phyloP scores from a whole-genome alignment of 2,888 invertebrate species.

The Hymenopus coronatus region DNA sequence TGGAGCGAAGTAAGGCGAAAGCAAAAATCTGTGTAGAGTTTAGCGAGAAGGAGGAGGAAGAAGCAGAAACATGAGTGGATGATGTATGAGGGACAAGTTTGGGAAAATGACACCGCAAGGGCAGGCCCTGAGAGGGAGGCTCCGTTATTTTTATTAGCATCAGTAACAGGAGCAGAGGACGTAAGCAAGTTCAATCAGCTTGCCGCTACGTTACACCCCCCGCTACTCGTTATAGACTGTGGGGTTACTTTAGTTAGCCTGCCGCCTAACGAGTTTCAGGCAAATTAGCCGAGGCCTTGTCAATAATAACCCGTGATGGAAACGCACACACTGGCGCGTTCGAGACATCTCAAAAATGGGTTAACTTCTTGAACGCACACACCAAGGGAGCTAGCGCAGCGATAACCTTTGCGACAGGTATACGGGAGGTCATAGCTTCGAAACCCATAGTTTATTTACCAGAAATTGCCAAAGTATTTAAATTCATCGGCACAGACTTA shows the following conservation, averaged over 20 bases:
- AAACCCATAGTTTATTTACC: no score
- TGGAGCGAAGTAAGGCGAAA: neutral
- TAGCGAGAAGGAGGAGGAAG: neutral
- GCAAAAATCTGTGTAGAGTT: neutral
- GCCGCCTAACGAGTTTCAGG: neutral
- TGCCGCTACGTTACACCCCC: neutral
- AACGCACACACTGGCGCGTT: neutral
- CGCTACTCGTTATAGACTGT: neutral
- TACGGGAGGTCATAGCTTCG: no score
- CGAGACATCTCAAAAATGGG: neutral
- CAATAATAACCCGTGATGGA: neutral
- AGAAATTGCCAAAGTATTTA: no score
- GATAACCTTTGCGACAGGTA: no score
- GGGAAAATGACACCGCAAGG: neutral
- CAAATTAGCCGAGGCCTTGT: neutral
- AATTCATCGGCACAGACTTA: no score
- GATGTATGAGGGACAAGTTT: constrained; percentile 5
- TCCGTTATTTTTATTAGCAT: constrained; percentile 1
- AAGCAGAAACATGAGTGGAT: neutral
- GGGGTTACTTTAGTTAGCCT: neutral
- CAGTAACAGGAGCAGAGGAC: neutral
- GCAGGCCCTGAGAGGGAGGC: neutral
- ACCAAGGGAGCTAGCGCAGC: no score
- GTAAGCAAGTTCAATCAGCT: neutral
- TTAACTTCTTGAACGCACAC: no score